A percentile compares a stretch with the other conserved stretches of the same genome.
Conservation (phyloP, 2,888 invertebrate genomes). For the Zaprionus obscuricornis region DNA sequence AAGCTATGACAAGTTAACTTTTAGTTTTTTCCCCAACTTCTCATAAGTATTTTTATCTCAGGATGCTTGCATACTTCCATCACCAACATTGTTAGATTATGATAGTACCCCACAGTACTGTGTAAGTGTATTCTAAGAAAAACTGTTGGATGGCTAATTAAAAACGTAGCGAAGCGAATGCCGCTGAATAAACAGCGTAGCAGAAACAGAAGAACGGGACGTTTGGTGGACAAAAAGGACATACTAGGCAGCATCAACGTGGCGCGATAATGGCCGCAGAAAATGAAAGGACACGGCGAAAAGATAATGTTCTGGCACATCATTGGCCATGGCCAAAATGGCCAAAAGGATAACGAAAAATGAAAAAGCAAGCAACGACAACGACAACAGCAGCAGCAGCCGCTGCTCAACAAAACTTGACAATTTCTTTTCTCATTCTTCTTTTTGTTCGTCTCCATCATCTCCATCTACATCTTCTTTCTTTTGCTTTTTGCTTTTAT, state of each 20-base stretch:
- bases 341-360: constrained; percentile 66
- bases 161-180: constrained; percentile 67
- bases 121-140: constrained; percentile 21
- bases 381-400: too few relatives aligned
- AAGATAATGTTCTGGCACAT: constrained; percentile 62
- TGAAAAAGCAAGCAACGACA: constrained; percentile 34
- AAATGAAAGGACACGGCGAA: constrained; percentile 40
- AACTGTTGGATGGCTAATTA: constrained; percentile 76
- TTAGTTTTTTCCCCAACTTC: too few relatives aligned
- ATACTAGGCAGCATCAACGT: too few relatives aligned
- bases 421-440: constrained; percentile 19
- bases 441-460: neutral
- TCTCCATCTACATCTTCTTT: too few relatives aligned
- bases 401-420: constrained; percentile 15
- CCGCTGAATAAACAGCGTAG: constrained; percentile 62
- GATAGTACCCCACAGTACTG: constrained; percentile 20
- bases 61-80: too few relatives aligned
- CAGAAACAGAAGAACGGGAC: too few relatives aligned
- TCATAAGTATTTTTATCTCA: too few relatives aligned
- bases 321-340: constrained; percentile 53
- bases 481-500: constrained; percentile 4
- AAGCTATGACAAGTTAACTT: too few relatives aligned
- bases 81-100: neutral
- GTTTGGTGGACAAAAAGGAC: too few relatives aligned
- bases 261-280: constrained; percentile 59